Evolutionary conservation across 2,113 vertebrate genomes (phyloP).

Genomic region (Spermophilus dauricus): DNA sequence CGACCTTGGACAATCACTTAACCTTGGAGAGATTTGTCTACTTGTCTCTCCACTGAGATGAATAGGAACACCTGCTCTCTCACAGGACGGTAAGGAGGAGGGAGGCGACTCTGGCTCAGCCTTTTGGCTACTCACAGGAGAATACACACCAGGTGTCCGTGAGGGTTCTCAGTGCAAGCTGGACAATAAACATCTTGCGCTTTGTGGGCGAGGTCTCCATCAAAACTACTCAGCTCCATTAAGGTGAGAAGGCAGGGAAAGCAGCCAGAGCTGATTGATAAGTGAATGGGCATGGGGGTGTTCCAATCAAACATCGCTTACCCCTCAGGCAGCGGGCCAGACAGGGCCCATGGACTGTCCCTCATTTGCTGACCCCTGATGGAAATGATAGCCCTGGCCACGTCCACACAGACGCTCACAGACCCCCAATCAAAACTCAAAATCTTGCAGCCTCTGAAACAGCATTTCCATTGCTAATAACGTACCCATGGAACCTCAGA

Average conservation of each 20-base stretch:
- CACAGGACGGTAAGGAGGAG: background rate
- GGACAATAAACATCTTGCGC: background rate
- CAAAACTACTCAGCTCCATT: background rate
- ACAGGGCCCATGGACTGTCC: rapidly evolving
- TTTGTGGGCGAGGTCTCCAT: background rate
- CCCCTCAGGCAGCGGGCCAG: too few relatives aligned
- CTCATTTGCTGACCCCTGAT: background rate
- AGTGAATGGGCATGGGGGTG: too few relatives aligned
- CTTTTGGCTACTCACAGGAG: background rate
- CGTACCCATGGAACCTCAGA: background rate
- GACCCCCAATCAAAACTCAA: background rate
- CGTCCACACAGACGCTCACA: background rate
- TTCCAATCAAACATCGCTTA: background rate
- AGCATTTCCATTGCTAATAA: background rate
- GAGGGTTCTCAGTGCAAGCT: background rate
- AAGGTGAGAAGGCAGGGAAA: background rate
- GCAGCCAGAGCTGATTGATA: background rate
- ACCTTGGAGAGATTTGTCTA: background rate
- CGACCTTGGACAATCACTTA: background rate
- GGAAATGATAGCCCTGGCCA: background rate
- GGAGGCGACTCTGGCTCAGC: background rate
- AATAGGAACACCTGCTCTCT: background rate
- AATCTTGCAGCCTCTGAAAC: background rate
- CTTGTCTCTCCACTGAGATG: background rate
- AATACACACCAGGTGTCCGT: background rate